A percentile compares a stretch with the other conserved stretches of the same genome.
These are phyloP conservation scores for Haplochromis burtoni DNA, from an alignment of 2,113 vertebrate species.

Conservation along the genomic window DNA sequence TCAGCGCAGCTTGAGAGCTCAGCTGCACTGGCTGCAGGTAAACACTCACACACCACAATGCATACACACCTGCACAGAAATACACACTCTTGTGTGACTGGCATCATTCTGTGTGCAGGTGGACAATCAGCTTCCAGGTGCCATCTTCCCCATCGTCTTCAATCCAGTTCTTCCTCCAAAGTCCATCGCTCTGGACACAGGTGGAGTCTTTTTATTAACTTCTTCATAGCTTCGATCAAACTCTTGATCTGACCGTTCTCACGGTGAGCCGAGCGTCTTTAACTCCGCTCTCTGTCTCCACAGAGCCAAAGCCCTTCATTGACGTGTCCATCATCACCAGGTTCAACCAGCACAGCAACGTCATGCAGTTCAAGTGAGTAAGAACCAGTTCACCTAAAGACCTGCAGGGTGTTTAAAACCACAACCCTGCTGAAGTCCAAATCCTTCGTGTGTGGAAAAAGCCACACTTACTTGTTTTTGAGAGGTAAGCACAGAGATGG, in stretches of 20 bases:
- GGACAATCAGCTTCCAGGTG: slow-evolving; percentile 90
- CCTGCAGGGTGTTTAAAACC: not conserved
- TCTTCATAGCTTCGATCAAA: not conserved
- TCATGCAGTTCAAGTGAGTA: slow-evolving; percentile 92
- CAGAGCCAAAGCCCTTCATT: slow-evolving; percentile 94
- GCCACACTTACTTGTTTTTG: not conserved
- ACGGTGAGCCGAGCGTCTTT: not conserved
- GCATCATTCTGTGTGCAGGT: slow-evolving; percentile 66
- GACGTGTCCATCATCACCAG: slow-evolving; percentile 93
- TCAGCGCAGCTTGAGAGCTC: slow-evolving; percentile 88
- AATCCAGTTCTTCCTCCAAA: slow-evolving; percentile 95
- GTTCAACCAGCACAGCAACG: slow-evolving; percentile 92
- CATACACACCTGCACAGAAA: not conserved
- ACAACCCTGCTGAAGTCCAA: not conserved
- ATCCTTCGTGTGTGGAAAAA: not conserved
- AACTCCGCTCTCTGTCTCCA: not conserved
- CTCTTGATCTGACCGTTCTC: accelerated
- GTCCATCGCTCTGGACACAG: slow-evolving; percentile 91
- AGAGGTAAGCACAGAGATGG: not conserved
- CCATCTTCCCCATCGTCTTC: slow-evolving; percentile 91
- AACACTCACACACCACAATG: not conserved
- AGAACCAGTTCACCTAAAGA: not conserved
- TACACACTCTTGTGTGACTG: not conserved
- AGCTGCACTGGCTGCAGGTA: slow-evolving; percentile 94
- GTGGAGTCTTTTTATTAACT: slow-evolving; percentile 51